phyloP scores from a whole-genome alignment of 2,888 invertebrate species.

The Lepidonotus clava region DNA sequence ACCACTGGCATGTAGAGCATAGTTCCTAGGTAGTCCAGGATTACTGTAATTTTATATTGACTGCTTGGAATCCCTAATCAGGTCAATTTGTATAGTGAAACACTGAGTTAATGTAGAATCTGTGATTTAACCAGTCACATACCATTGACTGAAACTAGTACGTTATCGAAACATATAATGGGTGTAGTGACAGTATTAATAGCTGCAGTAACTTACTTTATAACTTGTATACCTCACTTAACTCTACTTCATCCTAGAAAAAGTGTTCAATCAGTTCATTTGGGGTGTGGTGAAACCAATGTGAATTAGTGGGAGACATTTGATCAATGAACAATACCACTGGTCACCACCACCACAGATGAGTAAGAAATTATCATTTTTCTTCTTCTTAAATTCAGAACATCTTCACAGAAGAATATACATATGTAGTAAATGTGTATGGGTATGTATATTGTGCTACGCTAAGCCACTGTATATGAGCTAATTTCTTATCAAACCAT shows the following conservation, averaged over 20 bases:
- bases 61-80: no score
- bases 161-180: no score
- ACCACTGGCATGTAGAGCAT: no score
- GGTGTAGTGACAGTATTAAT: no score
- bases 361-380: background rate
- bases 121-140: no score
- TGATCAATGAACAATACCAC: background rate
- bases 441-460: background rate
- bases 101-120: no score
- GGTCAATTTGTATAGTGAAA: no score
- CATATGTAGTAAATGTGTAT: background rate
- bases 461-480: constrained; percentile 41
- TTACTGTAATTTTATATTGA: no score
- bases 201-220: no score
- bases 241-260: background rate
- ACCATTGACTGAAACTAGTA: no score
- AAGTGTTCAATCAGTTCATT: background rate
- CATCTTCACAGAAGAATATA: constrained; percentile 44
- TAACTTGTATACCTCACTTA: background rate
- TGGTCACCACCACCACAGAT: background rate
- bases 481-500: constrained; percentile 42
- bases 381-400: background rate
- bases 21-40: no score
- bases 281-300: background rate
- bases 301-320: background rate